Base-by-base conservation (phyloP, 2,888 invertebrate species). In the Drosophila bunnanda region DNA sequence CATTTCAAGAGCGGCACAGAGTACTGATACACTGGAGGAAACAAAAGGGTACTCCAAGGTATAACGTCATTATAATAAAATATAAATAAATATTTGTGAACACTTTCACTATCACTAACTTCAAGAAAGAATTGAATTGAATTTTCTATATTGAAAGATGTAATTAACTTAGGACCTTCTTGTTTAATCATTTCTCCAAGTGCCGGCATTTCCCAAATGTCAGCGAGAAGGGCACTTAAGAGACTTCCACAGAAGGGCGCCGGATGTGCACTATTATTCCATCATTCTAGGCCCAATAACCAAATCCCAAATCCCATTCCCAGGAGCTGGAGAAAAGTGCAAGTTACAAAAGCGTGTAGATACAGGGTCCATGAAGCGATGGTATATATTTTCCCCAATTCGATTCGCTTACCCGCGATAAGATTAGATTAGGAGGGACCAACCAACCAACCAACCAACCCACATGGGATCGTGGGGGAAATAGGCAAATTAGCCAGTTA, bases 1-100 rank as follows among this genome's bases (percentile, higher is more conserved):
- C 80, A 92, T 92, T 92, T 90, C 92, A 88, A 44, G 44, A 34
- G 66, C 50, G 50, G 32, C 32, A 20, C 7, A 56, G 41, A 43
- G 56, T 56, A 60, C 34, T 57, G 5, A 20, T 12, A 13, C 64
- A 65, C 64, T 64, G 4, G 1, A n/a, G 7, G 10, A 17, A 58
- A 48, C 20, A 2, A 17, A 7, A 2, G 4, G 8, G n/a, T 2
- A 13, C 7, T 43, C 22, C 3, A 13, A 22, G 20, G 2, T 4
- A 25, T 2, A 25, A 17, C 4, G 9, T 38, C 1, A 9, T 7
- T 15, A 6, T 6, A 2, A 38, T 7, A n/a, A n/a, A 38, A 13
- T 7, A 13, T 1, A 22, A 22, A 13, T 43, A 4, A 7, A 12
- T 20, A 43, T 22, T 2, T 20, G 2, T 13, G 1, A 7, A 3